A percentile compares a stretch with the other conserved stretches of the same genome.
phyloP scores from a whole-genome alignment of 2,888 invertebrate species.

The Cephonodes hylas region DNA sequence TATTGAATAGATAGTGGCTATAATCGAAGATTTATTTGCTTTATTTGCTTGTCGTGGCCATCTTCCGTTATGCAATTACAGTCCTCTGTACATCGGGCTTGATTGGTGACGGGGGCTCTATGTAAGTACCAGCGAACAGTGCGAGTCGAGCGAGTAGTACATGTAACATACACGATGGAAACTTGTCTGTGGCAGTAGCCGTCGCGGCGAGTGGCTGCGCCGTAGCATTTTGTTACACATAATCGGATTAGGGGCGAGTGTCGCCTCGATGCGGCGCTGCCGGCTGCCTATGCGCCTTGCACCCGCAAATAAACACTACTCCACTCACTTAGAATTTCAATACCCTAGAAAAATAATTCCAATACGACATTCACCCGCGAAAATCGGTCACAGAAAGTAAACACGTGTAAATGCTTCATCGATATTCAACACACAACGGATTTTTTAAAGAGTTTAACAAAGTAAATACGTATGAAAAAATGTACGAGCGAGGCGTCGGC shows the following conservation, averaged over 20 bases:
- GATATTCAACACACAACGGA: not conserved
- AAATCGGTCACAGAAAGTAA: conserved; percentile 20
- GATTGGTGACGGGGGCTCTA: too few relatives aligned
- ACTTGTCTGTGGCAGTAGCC: conserved; percentile 35
- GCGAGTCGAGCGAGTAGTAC: conserved; percentile 29
- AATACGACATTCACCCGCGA: conserved; percentile 17
- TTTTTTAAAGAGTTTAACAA: not conserved
- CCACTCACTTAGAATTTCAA: conserved; percentile 48
- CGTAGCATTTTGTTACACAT: conserved; percentile 75
- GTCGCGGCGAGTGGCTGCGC: conserved; percentile 48
- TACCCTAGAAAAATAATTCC: conserved; percentile 41
- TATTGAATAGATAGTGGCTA: too few relatives aligned
- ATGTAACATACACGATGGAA: conserved; percentile 45
- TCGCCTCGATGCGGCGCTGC: conserved; percentile 54
- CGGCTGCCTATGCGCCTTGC: conserved; percentile 53
- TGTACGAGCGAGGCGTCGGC: conserved; percentile 42
- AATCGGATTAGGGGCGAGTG: conserved; percentile 72
- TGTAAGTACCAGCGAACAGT: not conserved
- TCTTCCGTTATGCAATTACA: too few relatives aligned
- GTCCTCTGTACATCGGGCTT: too few relatives aligned
- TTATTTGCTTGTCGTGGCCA: too few relatives aligned
- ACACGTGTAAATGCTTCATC: conserved; percentile 10
- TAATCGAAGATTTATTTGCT: too few relatives aligned
- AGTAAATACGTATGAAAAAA: conserved; percentile 31
- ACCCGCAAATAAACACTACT: conserved; percentile 63